Percentiles rank a stretch among this genome's conserved stretches.
Conservation (phyloP, 2,113 vertebrate genomes). For the Felis chaus region DNA sequence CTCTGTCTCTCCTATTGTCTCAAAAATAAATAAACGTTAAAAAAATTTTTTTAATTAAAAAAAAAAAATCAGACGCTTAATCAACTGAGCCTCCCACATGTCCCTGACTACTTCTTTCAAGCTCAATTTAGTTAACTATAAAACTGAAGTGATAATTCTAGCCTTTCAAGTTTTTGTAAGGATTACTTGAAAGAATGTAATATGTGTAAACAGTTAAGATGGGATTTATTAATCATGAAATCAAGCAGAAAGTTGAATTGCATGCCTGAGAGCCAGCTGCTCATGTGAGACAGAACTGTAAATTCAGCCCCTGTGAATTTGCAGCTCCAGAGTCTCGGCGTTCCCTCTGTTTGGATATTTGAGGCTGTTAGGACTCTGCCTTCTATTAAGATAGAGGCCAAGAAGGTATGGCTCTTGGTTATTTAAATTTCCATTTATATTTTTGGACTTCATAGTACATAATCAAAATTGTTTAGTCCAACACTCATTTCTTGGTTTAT, state of each 20-base stretch:
- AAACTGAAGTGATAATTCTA: not conserved
- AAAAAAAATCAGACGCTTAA: no score
- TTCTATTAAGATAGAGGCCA: not conserved
- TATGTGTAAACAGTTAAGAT: not conserved
- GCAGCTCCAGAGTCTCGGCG: not conserved
- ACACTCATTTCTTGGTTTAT: not conserved
- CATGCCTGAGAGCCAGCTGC: not conserved
- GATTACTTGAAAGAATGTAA: not conserved
- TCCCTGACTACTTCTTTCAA: not conserved
- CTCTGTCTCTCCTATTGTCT: no score
- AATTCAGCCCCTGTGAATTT: not conserved
- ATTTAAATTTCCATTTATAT: not conserved
- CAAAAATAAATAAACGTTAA: no score
- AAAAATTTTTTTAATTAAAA: no score
- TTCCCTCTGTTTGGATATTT: not conserved
- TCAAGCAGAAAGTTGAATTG: not conserved
- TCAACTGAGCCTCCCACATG: no score
- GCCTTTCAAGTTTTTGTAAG: not conserved
- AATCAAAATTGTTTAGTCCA: not conserved
- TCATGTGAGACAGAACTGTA: not conserved
- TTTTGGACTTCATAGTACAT: not conserved
- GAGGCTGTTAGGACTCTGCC: not conserved
- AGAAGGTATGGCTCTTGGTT: not conserved
- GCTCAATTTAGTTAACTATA: not conserved
- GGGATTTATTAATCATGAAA: not conserved